Conservation (phyloP, 1,140 invertebrate genomes). For the Drosophila pandora region DNA sequence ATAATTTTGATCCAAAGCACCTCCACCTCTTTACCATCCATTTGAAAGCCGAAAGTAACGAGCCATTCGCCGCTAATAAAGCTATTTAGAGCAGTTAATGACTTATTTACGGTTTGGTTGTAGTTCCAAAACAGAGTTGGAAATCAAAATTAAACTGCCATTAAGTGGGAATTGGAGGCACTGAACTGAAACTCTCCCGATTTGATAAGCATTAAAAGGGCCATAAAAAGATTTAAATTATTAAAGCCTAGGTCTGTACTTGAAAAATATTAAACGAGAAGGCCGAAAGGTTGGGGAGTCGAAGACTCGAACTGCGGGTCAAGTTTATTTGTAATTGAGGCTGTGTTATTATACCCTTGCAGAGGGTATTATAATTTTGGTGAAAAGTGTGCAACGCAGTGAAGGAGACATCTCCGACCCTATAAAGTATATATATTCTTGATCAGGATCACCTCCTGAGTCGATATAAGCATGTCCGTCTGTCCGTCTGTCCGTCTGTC, state of each 20-base stretch:
- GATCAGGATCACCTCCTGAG: no score
- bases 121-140: constrained; percentile 43
- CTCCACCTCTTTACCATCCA: background rate
- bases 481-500: no score
- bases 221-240: constrained; percentile 48
- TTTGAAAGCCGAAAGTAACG: constrained; percentile 10
- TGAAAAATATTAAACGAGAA: no score
- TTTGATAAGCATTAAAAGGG: constrained; percentile 35
- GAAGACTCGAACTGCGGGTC: constrained; percentile 24
- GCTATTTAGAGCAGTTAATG: constrained; percentile 75
- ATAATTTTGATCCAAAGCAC: background rate
- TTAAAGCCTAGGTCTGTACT: background rate
- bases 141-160: constrained; percentile 69
- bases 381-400: no score
- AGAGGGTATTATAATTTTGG: no score
- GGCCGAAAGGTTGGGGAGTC: background rate
- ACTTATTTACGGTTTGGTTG: constrained; percentile 69
- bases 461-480: no score
- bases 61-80: constrained; percentile 74
- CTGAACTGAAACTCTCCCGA: constrained; percentile 33
- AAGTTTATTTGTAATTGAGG: constrained; percentile 41
- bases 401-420: no score
- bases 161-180: constrained; percentile 52
- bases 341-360: no score
- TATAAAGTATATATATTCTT: no score